Evolutionary conservation across 2,888 invertebrate species (phyloP).

Genomic region (Nephrocerus scutellatus): DNA sequence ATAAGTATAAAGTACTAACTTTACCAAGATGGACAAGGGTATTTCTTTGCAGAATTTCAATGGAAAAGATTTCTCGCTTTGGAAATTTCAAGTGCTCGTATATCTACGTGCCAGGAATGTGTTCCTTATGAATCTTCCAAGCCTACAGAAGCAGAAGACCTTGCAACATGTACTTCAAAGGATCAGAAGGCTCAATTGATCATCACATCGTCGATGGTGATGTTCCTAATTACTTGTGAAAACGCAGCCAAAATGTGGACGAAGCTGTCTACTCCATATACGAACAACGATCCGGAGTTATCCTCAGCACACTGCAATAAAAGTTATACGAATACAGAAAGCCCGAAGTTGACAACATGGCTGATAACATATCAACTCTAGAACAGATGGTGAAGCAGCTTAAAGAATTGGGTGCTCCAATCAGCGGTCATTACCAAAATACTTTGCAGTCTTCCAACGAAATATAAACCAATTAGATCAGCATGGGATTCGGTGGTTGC

Average conservation of each 20-base stretch:
- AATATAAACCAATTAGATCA: conserved; percentile 2
- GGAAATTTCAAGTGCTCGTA: conserved; percentile 5
- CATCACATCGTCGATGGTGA: no score
- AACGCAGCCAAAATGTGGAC: no score
- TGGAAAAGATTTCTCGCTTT: conserved; percentile 6
- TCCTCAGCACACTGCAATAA: no score
- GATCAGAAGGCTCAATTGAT: no score
- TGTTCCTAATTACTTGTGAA: no score
- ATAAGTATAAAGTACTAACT: conserved; percentile 3
- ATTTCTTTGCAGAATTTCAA: conserved; percentile 1
- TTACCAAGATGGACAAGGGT: conserved; percentile 7
- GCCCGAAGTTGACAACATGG: conserved; percentile 10
- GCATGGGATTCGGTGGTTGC: background rate
- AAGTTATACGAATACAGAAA: no score
- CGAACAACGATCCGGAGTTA: no score
- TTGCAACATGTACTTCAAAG: conserved; percentile 1
- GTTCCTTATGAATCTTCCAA: background rate
- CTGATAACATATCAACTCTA: conserved; percentile 6
- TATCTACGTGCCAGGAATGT: background rate
- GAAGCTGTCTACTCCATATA: no score
- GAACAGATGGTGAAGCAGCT: conserved; percentile 10
- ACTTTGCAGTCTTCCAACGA: conserved; percentile 9
- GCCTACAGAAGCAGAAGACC: background rate
- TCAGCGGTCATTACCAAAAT: conserved; percentile 6
- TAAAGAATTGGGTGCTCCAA: conserved; percentile 4